Base-by-base conservation (phyloP, 2,113 vertebrate genomes). In the Heterochromis multidens region DNA sequence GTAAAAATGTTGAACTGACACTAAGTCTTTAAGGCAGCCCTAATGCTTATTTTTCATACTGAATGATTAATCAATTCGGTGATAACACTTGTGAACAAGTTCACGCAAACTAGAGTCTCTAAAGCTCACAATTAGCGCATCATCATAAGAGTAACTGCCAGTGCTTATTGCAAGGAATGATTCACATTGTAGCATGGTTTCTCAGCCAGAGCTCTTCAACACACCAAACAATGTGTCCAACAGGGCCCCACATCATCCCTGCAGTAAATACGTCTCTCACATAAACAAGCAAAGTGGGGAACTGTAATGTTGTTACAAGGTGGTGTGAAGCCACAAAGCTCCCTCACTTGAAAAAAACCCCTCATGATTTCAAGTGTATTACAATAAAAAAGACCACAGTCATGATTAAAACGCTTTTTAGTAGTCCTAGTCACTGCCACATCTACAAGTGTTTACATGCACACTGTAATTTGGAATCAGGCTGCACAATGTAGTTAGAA, bases 321-420 rank as follows among this genome's bases (percentile, higher is more conserved):
- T 79, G 79, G 80, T 86, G 81, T 88, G 72, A 91, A 86, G 63
- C 82, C 89, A 80, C 82, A 80, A 70, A 87, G 77, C 23, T 7
- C 4, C 74, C 78, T 56, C 63, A 78, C 37, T 79, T 40, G 12
- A 79, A 61, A 80, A 77, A 77, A 21, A 0, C 0, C 63, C 49
- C 27, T 85, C 46, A 43, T 52, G 77, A 81, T 67, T 81, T 86
- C 13, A 81, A 27, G 61, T 83, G 35, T 7, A 12, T 77, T 67
- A 79, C 65, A 70, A 82, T 80, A 82, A 81, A 82, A 84, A 19
- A 54, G 49, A 92, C 86, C 91, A 83, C 93, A 93, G 49, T 77
- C 82, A 46, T 92, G 91, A 94, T 94, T 91, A 93, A 90, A 94
- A 83, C 86, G 87, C 56, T 35, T 84, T 84, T 72, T 19, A 82